Evolutionary conservation across 2,888 invertebrate species (phyloP), one percentile per base, ranked within the genome.

Genomic region (Tetramorium bicarinatum): DNA sequence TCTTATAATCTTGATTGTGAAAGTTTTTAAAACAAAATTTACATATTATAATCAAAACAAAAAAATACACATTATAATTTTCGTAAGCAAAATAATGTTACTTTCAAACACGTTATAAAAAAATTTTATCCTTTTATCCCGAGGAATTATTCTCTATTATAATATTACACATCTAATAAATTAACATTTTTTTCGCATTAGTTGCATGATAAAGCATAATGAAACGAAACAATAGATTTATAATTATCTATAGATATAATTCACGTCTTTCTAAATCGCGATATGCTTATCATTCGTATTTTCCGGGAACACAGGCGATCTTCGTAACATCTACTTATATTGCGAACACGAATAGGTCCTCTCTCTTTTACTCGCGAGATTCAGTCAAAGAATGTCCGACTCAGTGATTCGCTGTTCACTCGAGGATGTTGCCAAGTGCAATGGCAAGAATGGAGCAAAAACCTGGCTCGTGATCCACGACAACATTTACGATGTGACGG

Each of bases 391-490:
- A 18, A 79, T 79, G 79, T 59, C 44, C 18, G 25, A 71, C 71
- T 59, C 47, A 6, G 2, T 7, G 3, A 59, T 38, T 56, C 49
- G 49, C 0, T 90, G 86, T 18, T 75, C 85, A 7, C 62, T 95
- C 41, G 95, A 96, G 9, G 97, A 97, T 88, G 96, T 97, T 77
- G 94, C 96, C 2, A 91, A 94, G 56, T 95, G 96, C 72, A 96
- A 96, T 92, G 97, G 97, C 0, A 95, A 95, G 88, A 95, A 95
- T 54, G 96, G 95, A 4, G 91, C 95, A 0, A 95, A 95, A 0
- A 93, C 95, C 0, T 97, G 97, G 97, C 93, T 97, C 66, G 95
- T 97, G 41, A 95, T 97, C 89, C 96, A 96, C 91, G 96, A 97
- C 91, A 92, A 91, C 38, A 96, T 97, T 4, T 97, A 97, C 92